These are phyloP conservation scores for Netelia inedita DNA, from an alignment of 2,888 invertebrate species.

Conservation along the genomic window DNA sequence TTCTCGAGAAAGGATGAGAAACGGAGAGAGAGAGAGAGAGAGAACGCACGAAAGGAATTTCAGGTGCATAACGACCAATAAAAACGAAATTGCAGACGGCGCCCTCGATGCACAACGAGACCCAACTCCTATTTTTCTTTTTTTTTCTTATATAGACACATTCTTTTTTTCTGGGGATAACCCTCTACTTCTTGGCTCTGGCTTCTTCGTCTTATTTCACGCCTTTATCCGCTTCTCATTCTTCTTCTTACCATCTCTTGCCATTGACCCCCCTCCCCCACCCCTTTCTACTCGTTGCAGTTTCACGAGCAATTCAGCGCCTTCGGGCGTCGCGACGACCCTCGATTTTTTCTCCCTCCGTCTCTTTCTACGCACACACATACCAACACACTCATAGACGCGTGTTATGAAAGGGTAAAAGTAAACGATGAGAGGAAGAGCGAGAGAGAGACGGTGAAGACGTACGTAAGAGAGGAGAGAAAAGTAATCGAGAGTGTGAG, in stretches of 20 bases:
- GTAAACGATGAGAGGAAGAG: slow-evolving; percentile 7
- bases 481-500: slow-evolving; percentile 46
- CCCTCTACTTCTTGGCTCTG: slow-evolving; percentile 50
- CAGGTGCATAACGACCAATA: slow-evolving; percentile 69
- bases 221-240: slow-evolving; percentile 21
- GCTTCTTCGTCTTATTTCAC: slow-evolving; percentile 41
- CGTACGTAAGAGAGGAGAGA: slow-evolving; percentile 37
- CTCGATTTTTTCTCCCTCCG: slow-evolving; percentile 41
- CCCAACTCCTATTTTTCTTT: slow-evolving; percentile 12
- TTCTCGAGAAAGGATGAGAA: slow-evolving; percentile 57
- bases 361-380: neutral
- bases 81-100: slow-evolving; percentile 66
- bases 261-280: slow-evolving; percentile 2
- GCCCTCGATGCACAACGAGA: slow-evolving; percentile 44
- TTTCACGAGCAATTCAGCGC: slow-evolving; percentile 64
- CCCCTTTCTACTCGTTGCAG: slow-evolving; percentile 52
- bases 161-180: neutral
- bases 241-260: slow-evolving; percentile 18
- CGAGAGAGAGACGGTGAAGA: slow-evolving; percentile 20
- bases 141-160: neutral
- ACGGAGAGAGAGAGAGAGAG: slow-evolving; percentile 56
- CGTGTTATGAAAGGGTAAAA: neutral
- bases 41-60: slow-evolving; percentile 65
- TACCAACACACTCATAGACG: neutral
- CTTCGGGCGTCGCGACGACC: slow-evolving; percentile 60